Conservation (phyloP, 2,888 invertebrate species). For the Rhagium mordax region DNA sequence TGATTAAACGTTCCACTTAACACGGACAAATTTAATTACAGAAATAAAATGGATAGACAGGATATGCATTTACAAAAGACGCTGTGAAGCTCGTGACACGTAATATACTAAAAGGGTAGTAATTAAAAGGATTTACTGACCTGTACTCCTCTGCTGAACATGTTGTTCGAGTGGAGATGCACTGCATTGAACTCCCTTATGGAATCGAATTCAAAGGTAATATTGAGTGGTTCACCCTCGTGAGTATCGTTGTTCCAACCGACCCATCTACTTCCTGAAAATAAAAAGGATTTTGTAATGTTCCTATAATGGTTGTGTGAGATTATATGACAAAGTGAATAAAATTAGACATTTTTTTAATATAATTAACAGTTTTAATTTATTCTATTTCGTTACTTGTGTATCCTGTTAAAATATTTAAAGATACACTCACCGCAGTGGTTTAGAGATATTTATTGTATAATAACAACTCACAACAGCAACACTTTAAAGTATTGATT, state of each 20-base stretch:
- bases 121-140: slow-evolving; percentile 68
- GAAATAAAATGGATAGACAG: background rate
- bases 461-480: too few relatives aligned
- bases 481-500: too few relatives aligned
- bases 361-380: background rate
- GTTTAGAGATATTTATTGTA: too few relatives aligned
- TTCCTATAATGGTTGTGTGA: background rate
- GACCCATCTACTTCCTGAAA: slow-evolving; percentile 83
- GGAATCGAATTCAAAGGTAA: slow-evolving; percentile 87
- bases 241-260: slow-evolving; percentile 85
- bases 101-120: background rate
- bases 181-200: slow-evolving; percentile 82
- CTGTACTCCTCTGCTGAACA: slow-evolving; percentile 86
- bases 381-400: too few relatives aligned
- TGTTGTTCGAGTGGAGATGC: slow-evolving; percentile 85
- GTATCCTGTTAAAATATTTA: too few relatives aligned
- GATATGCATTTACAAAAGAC: background rate
- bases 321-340: background rate
- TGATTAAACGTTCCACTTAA: background rate
- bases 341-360: background rate
- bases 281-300: slow-evolving; percentile 32
- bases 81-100: background rate
- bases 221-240: slow-evolving; percentile 76
- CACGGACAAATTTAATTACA: background rate
- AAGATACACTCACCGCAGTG: too few relatives aligned